Conservation (phyloP, 2,113 vertebrate species). For the Dipodomys ordii region DNA sequence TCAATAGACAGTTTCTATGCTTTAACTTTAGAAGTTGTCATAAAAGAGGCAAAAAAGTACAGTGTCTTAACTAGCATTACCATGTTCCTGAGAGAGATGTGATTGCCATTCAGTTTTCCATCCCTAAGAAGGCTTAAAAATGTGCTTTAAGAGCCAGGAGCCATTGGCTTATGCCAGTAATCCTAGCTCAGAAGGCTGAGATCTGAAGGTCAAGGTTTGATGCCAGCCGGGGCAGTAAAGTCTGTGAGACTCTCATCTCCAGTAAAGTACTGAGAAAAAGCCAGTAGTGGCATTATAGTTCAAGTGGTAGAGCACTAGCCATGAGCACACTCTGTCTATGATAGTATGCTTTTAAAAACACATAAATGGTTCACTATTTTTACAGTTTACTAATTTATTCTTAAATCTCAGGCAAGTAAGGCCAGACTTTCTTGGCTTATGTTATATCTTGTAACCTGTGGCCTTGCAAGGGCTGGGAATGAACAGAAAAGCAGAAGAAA, state of each 20-base stretch:
- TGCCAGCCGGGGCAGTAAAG: no score
- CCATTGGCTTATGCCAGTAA: no score
- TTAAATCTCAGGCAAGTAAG: not conserved
- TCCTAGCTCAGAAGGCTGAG: no score
- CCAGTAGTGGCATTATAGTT: no score
- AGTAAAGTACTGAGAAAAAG: no score
- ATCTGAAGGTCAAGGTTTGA: no score
- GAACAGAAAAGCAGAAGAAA: no score
- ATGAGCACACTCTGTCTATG: not conserved
- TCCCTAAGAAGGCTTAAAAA: not conserved
- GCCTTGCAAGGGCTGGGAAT: not conserved
- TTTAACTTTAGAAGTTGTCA: constrained; percentile 18
- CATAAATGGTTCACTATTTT: not conserved
- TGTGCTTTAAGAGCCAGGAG: not conserved
- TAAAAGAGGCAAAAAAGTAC: not conserved
- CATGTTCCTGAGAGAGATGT: not conserved
- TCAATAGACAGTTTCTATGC: not conserved
- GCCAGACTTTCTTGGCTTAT: not conserved
- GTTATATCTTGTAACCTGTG: not conserved
- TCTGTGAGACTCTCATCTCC: no score
- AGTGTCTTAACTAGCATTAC: not conserved
- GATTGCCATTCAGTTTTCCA: not conserved
- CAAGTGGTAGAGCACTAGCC: no score
- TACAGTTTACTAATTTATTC: not conserved
- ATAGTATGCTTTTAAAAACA: not conserved